Evolutionary conservation across 1,140 invertebrate species (phyloP).

Genomic region (Pseudomyrmex sp.): DNA sequence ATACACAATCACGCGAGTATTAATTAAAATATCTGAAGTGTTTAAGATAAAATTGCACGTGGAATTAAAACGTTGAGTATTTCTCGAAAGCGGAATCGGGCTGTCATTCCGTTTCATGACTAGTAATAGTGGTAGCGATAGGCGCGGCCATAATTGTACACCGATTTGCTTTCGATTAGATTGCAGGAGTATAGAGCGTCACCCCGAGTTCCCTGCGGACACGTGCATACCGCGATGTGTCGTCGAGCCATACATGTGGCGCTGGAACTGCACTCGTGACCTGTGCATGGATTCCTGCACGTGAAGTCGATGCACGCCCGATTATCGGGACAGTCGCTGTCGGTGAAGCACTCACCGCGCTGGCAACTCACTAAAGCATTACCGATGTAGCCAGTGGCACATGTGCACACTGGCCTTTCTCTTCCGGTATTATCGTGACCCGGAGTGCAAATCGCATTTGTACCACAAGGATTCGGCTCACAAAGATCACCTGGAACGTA

Average conservation of each 20-base stretch:
- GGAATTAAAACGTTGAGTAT: slow-evolving; percentile 29
- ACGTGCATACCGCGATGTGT: slow-evolving; percentile 94
- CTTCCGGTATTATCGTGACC: slow-evolving; percentile 92
- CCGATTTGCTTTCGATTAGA: slow-evolving; percentile 71
- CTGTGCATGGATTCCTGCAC: slow-evolving; percentile 91
- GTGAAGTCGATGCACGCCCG: slow-evolving; percentile 90
- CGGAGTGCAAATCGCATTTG: slow-evolving; percentile 92
- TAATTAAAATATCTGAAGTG: slow-evolving; percentile 5
- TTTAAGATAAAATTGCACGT: neutral
- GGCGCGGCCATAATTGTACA: slow-evolving; percentile 58
- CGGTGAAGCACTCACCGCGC: slow-evolving; percentile 91
- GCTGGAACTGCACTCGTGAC: slow-evolving; percentile 88
- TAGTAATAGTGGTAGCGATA: slow-evolving; percentile 64
- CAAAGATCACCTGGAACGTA: slow-evolving; percentile 90
- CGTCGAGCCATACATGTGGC: slow-evolving; percentile 89
- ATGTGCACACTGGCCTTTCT: slow-evolving; percentile 93
- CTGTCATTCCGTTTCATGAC: slow-evolving; percentile 9
- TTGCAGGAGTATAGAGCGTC: slow-evolving; percentile 88
- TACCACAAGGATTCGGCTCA: slow-evolving; percentile 93
- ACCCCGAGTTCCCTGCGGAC: slow-evolving; percentile 92
- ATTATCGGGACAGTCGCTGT: slow-evolving; percentile 90
- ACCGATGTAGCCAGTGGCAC: slow-evolving; percentile 91
- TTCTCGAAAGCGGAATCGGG: slow-evolving; percentile 5
- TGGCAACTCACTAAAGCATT: slow-evolving; percentile 91
- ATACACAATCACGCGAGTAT: neutral